A percentile compares a stretch with the other conserved stretches of the same genome.
phyloP scores from a whole-genome alignment of 2,888 invertebrate genomes.

The Oscheius sp. region DNA sequence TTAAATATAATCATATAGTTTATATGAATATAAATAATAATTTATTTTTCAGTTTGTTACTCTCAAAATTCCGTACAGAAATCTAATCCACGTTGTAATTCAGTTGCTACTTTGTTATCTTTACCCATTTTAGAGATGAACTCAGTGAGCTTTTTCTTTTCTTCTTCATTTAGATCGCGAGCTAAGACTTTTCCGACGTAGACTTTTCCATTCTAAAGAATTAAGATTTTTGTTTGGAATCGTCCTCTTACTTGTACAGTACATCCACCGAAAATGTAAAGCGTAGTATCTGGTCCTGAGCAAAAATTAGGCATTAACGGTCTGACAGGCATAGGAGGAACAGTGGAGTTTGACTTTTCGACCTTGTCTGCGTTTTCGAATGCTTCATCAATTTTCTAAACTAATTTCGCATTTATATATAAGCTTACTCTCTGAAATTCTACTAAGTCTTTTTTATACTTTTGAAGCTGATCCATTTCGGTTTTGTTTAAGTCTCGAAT shows the following conservation, averaged over 20 bases:
- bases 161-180: slow-evolving; percentile 59
- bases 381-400: slow-evolving; percentile 63
- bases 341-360: slow-evolving; percentile 56
- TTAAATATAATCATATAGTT: neutral
- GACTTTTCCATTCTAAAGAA: slow-evolving; percentile 65
- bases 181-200: slow-evolving; percentile 63
- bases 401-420: neutral
- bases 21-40: neutral
- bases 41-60: neutral
- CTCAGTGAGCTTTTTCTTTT: slow-evolving; percentile 57
- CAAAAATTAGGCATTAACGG: slow-evolving; percentile 64
- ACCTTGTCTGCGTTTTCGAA: slow-evolving; percentile 61
- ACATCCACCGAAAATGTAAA: slow-evolving; percentile 65
- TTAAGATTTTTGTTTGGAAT: too few species aligned
- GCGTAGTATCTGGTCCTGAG: slow-evolving; percentile 60
- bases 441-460: slow-evolving; percentile 63
- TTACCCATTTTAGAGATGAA: slow-evolving; percentile 58
- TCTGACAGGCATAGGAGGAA: slow-evolving; percentile 61
- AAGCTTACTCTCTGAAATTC: slow-evolving; percentile 57
- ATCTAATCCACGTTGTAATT: slow-evolving; percentile 51
- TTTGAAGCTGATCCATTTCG: slow-evolving; percentile 58
- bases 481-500: slow-evolving; percentile 60
- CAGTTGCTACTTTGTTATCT: slow-evolving; percentile 37
- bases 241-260: slow-evolving; percentile 60
- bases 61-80: slow-evolving; percentile 61